Evolutionary conservation across 2,113 vertebrate genomes (phyloP), one percentile per base, ranked within the genome.

Genomic region (Tonatia bakeri): DNA sequence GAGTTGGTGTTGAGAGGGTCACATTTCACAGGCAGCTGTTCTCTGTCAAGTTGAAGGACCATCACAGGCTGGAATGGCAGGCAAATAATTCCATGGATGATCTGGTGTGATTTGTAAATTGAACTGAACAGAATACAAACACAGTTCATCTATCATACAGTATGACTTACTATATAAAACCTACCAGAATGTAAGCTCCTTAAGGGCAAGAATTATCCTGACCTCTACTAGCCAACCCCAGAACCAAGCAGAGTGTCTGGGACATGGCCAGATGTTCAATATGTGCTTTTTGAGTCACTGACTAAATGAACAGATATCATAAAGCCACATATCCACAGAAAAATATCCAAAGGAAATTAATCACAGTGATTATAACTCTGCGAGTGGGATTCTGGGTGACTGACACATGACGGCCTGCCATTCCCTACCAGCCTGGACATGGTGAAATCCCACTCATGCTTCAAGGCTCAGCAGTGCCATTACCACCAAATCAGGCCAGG

Each of bases 31-130:
- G 72, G 87, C 95, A 69, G 83, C 84, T 96, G 91, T 43, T 90
- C 69, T 65, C 79, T 7, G 36, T 96, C 85, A 85, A 73, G 33
- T 38, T 90, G n/a, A 96, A 96, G 92, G 76, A 72, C 93, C 85
- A 40, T 1, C 3, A 33, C 54, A 11, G 67, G 65, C 73, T 82
- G 61, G 11, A 92, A 90, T 72, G 45, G 22, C 82, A 91, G 61
- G 54, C 7, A 2, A n/a, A 10, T 67, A 36, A 82, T 45, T 56
- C 79, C 28, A 61, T 0, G 0, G 65, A 33, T 4, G 1, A 61
- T 67, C 76, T 83, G 38, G 61, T 31, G 38, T 87, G 4, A 31
- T 33, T 26, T n/a, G 33, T n/a, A 85, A 79, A 87, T 54, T 24
- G 36, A 83, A 86, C 38, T 11, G 3, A 87, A 76, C n/a, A 75